A percentile compares a stretch with the other conserved stretches of the same genome.
Evolutionary conservation across 2,888 invertebrate genomes (phyloP).

Genomic region (Brachypalpus laphriformis): DNA sequence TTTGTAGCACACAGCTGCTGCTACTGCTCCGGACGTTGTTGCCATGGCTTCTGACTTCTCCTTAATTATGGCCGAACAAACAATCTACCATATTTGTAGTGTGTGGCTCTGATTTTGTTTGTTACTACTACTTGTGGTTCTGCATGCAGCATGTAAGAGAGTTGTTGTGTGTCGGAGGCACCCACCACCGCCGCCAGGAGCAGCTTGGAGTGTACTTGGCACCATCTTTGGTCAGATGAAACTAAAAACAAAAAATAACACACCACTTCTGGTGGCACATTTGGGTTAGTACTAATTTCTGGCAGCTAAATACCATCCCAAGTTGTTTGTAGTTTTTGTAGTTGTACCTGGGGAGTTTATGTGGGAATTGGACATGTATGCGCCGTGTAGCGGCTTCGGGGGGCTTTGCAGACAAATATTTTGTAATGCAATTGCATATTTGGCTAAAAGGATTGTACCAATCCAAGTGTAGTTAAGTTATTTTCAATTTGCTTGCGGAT

Average conservation of each 20-base stretch:
- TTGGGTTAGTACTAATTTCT: slow-evolving; percentile 73
- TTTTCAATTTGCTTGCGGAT: slow-evolving; percentile 58
- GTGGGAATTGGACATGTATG: slow-evolving; percentile 65
- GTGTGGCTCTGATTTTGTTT: slow-evolving; percentile 65
- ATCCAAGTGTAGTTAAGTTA: slow-evolving; percentile 40
- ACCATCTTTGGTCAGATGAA: slow-evolving; percentile 72
- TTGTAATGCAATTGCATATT: slow-evolving; percentile 64
- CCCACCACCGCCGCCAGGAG: slow-evolving; percentile 47
- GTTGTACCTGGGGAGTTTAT: slow-evolving; percentile 53
- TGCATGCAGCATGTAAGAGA: slow-evolving; percentile 35
- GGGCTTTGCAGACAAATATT: slow-evolving; percentile 40
- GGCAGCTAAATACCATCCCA: slow-evolving; percentile 67
- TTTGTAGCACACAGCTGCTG: slow-evolving; percentile 55
- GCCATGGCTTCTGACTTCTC: slow-evolving; percentile 72
- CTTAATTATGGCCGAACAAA: slow-evolving; percentile 69
- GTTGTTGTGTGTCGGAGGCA: slow-evolving; percentile 36
- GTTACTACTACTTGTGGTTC: background rate
- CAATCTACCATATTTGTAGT: slow-evolving; percentile 65
- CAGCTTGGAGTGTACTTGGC: slow-evolving; percentile 38
- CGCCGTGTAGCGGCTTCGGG: slow-evolving; percentile 40
- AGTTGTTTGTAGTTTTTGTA: slow-evolving; percentile 15
- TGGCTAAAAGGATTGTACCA: slow-evolving; percentile 69
- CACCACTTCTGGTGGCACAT: slow-evolving; percentile 66
- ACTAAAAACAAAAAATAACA: no score
- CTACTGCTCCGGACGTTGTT: slow-evolving; percentile 36